Evolutionary conservation across 1,140 invertebrate genomes (phyloP).

Genomic region (Nasonia longicornis): DNA sequence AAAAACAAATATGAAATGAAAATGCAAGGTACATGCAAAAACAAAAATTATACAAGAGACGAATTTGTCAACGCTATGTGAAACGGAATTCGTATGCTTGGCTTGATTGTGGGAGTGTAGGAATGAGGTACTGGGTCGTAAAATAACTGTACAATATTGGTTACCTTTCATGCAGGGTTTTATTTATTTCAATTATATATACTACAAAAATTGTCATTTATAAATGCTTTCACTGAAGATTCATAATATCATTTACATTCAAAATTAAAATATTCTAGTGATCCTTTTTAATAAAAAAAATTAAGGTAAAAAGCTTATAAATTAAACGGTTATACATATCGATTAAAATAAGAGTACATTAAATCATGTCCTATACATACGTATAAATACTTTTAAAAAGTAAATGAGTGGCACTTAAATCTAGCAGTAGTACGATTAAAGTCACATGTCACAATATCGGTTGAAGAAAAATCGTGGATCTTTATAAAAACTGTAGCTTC

Average conservation of each 20-base stretch:
- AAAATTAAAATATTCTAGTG: conserved; percentile 34
- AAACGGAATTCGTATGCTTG: neutral
- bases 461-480: conserved; percentile 20
- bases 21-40: too few relatives aligned
- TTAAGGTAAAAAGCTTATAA: conserved; percentile 43
- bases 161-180: neutral
- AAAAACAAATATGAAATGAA: too few relatives aligned
- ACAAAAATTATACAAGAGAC: too few relatives aligned
- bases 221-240: conserved; percentile 40
- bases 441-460: conserved; percentile 45
- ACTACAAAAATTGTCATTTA: conserved; percentile 43
- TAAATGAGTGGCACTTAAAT: conserved; percentile 43
- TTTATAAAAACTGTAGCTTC: conserved; percentile 45
- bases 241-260: conserved; percentile 41
- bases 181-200: conserved; percentile 45
- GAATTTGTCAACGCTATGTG: too few relatives aligned
- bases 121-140: too few relatives aligned
- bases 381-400: conserved; percentile 43
- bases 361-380: conserved; percentile 32
- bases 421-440: conserved; percentile 44
- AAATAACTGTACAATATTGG: neutral
- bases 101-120: neutral
- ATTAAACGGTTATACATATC: conserved; percentile 29
- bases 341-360: conserved; percentile 44
- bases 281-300: conserved; percentile 39